A percentile compares a stretch with the other conserved stretches of the same genome.
Conservation (phyloP, 2,113 vertebrate species). For the Serinus canaria region DNA sequence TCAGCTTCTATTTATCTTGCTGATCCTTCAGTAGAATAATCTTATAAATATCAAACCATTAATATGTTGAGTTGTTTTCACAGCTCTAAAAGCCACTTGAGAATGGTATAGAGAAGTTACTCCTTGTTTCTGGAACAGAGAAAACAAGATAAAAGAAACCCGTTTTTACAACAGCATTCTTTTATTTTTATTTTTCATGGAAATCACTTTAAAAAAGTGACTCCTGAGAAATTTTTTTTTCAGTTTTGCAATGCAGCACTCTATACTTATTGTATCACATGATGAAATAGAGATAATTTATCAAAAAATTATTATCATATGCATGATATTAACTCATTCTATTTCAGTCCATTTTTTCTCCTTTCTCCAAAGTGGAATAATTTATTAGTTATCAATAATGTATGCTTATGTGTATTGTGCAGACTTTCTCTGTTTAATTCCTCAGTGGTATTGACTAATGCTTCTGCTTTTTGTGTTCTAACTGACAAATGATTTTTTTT, state of each 20-base stretch:
- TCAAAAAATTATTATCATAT: neutral
- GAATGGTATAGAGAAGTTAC: neutral
- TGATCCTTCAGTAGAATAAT: conserved; percentile 28
- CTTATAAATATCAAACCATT: conserved; percentile 69
- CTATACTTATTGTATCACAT: neutral
- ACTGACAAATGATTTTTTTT: neutral
- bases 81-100: conserved; percentile 62
- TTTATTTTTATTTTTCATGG: neutral
- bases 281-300: neutral
- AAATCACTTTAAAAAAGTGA: neutral
- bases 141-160: neutral
- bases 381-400: neutral
- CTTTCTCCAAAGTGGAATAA: neutral
- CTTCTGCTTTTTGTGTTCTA: neutral
- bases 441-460: neutral
- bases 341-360: neutral
- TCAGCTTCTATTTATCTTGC: conserved; percentile 31
- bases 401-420: neutral
- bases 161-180: neutral
- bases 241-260: neutral
- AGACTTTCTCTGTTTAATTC: neutral
- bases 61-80: conserved; percentile 56
- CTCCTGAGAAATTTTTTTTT: neutral
- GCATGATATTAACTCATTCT: neutral
- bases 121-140: conserved; percentile 42